phyloP scores from a whole-genome alignment of 2,113 vertebrate species.

The Diphyllodes magnificus region DNA sequence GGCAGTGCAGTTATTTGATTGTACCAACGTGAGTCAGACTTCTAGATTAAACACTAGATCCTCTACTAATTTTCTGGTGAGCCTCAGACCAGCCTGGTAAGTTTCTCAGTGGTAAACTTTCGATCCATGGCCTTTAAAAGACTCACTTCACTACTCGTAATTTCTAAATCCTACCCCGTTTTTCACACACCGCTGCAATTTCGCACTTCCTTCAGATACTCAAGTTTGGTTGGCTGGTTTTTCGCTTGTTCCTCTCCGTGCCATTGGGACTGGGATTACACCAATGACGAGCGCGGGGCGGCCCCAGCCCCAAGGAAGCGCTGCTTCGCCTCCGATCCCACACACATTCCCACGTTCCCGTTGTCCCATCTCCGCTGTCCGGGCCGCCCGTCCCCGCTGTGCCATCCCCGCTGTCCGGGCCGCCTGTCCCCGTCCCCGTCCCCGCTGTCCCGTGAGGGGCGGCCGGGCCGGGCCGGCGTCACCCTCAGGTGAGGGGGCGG shows the following conservation, averaged over 20 bases:
- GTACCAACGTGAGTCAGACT: accelerated
- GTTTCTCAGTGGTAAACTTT: not conserved
- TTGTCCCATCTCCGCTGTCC: not conserved
- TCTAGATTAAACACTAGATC: not conserved
- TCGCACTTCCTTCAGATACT: not conserved
- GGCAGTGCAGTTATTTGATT: not conserved
- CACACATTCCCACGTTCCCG: accelerated
- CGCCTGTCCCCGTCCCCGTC: too few species aligned
- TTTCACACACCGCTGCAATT: not conserved
- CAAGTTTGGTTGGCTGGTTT: not conserved
- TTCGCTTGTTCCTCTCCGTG: accelerated
- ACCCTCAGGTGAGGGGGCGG: constrained; percentile 48
- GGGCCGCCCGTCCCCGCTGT: not conserved
- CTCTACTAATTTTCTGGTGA: not conserved
- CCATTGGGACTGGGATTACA: accelerated
- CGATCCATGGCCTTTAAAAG: not conserved
- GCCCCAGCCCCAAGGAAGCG: not conserved
- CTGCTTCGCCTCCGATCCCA: not conserved
- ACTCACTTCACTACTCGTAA: not conserved
- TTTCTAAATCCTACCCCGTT: not conserved
- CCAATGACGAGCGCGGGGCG: not conserved
- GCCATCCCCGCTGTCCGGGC: not conserved
- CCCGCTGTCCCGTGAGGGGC: not conserved
- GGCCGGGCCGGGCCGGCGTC: not conserved
- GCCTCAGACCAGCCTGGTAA: not conserved